Evolutionary conservation across 2,888 invertebrate genomes (phyloP).

Genomic region (Melikaiella ostensackeni): DNA sequence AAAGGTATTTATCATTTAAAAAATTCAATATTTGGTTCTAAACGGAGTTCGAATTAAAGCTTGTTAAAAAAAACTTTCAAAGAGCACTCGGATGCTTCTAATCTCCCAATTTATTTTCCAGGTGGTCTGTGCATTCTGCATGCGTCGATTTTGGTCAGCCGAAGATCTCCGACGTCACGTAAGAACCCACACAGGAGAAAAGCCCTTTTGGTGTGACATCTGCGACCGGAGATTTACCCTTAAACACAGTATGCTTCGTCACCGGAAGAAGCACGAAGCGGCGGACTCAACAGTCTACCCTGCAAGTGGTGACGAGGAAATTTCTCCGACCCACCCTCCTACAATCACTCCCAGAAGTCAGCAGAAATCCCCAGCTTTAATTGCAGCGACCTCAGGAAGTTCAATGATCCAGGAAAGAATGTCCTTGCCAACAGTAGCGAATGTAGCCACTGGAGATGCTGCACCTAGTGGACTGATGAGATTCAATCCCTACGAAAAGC

Average conservation of each 20-base stretch:
- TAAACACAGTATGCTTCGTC: constrained; percentile 96
- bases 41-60: no score
- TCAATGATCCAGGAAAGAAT: constrained; percentile 66
- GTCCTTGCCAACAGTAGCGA: constrained; percentile 68
- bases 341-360: constrained; percentile 69
- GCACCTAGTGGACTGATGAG: constrained; percentile 69
- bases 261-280: constrained; percentile 91
- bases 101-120: constrained; percentile 63
- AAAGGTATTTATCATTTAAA: constrained; percentile 80
- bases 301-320: constrained; percentile 80
- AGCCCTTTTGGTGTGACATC: constrained; percentile 94
- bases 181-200: constrained; percentile 94
- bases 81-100: no score
- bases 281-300: constrained; percentile 80
- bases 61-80: no score
- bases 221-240: constrained; percentile 93
- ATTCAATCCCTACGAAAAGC: constrained; percentile 71
- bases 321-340: constrained; percentile 62
- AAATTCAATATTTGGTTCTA: no score
- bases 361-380: constrained; percentile 58
- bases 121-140: constrained; percentile 94
- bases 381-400: constrained; percentile 56
- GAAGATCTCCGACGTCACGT: constrained; percentile 96
- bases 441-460: constrained; percentile 71
- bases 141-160: constrained; percentile 96